These are phyloP conservation scores for Drosophila virilis DNA, from an alignment of 1,140 invertebrate genomes.

Conservation along the genomic window DNA sequence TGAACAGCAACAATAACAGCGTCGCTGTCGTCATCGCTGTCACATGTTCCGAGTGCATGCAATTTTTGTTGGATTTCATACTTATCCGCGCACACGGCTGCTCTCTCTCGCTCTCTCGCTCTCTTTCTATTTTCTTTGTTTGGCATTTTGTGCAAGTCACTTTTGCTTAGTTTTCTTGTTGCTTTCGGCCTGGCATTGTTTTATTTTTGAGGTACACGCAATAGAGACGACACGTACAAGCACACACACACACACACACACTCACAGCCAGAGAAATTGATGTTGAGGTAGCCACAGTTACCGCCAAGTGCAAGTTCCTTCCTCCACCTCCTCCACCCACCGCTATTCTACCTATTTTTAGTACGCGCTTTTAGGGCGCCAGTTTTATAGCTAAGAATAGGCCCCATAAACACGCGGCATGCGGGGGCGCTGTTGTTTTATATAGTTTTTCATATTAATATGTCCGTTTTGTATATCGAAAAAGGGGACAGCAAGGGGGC, in stretches of 20 bases:
- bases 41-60: slow-evolving; percentile 70
- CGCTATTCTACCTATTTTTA: slow-evolving; percentile 35
- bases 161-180: slow-evolving; percentile 30
- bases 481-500: neutral
- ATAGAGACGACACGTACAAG: slow-evolving; percentile 19
- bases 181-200: slow-evolving; percentile 34
- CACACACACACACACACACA: slow-evolving; percentile 33
- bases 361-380: slow-evolving; percentile 48
- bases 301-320: slow-evolving; percentile 73
- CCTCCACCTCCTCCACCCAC: neutral
- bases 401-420: neutral
- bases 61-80: slow-evolving; percentile 36
- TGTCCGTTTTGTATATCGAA: neutral
- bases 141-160: slow-evolving; percentile 47
- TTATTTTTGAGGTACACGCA: slow-evolving; percentile 68
- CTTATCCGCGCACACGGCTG: slow-evolving; percentile 1
- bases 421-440: slow-evolving; percentile 8
- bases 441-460: slow-evolving; percentile 9
- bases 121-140: slow-evolving; percentile 55
- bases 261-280: slow-evolving; percentile 43
- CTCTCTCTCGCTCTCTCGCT: neutral
- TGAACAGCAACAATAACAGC: slow-evolving; percentile 19
- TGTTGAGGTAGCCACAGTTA: slow-evolving; percentile 74
- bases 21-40: slow-evolving; percentile 53
- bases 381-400: slow-evolving; percentile 47